Evolutionary conservation across 1,140 invertebrate genomes (phyloP), one percentile per base, ranked within the genome.

Genomic region (Drosophila teissieri): DNA sequence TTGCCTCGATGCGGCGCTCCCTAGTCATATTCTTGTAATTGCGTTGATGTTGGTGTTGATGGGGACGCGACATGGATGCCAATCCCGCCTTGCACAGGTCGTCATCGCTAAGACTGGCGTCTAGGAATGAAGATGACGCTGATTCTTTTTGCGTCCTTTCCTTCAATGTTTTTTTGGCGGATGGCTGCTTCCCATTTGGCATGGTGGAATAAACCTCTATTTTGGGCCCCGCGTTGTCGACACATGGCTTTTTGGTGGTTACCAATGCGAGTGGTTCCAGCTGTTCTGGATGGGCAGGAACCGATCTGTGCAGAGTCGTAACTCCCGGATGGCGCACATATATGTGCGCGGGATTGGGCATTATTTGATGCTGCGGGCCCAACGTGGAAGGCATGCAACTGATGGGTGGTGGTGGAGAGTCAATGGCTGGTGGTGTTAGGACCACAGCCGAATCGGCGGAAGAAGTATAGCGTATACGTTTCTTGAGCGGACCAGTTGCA

Each of bases 11-110:
- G 34, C 97, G 93, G 67, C 97, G 94, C 85, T 98, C 97, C 24
- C 97, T 93, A 0, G 97, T 98, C 97, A 98, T 98, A 89, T 98
- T 98, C 90, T 98, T 98, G 92, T 98, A 98, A 91, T 98, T 98
- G 67, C 97, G 95, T 79, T 97, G 96, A 49, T 96, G 45, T 11
- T 24, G 24, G 4, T 24, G 24, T 24, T 64, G 67, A 53, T 96
- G 95, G 27, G 94, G 92, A 10, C 93, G 93, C 12, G 46, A 49
- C 15, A 24, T 31, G 1, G 49, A 17, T 14, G 14, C 49, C n/a
- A 37, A 31, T 17, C 39, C 42, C 61, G 56, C 45, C 46, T 67
- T 69, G 27, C 40, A 10, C 22, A 58, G 24, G 44, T 55, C 80
- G 65, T 45, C 81, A 76, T 67, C 80, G 40, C 49, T 55, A 3